A percentile compares a stretch with the other conserved stretches of the same genome.
Conservation (phyloP, 1,140 invertebrate species). For the Plectrocnemia conspersa region DNA sequence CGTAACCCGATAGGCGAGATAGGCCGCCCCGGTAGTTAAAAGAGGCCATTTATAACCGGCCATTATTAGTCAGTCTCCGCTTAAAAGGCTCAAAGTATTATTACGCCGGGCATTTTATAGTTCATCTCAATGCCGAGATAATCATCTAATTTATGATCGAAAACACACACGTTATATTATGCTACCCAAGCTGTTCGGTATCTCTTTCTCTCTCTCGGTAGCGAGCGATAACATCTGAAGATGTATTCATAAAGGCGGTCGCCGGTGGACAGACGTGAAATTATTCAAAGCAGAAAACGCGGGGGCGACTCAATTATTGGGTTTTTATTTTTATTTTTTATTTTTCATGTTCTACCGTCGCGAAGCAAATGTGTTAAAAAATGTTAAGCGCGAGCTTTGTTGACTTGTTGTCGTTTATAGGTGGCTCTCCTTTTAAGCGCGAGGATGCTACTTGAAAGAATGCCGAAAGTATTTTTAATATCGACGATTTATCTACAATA, state of each 20-base stretch:
- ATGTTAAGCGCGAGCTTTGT: no score
- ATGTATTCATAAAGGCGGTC: constrained; percentile 5
- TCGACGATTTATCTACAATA: no score
- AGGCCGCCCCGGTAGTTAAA: constrained; percentile 1
- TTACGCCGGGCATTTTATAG: constrained; percentile 25
- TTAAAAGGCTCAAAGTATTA: constrained; percentile 14
- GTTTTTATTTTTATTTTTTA: no score
- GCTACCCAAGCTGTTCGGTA: no score
- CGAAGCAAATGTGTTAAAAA: no score
- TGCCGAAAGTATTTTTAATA: no score
- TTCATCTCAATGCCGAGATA: constrained; percentile 28
- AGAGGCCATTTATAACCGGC: constrained; percentile 8
- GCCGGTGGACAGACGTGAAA: no score
- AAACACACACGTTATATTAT: constrained; percentile 26
- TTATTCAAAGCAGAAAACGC: neutral
- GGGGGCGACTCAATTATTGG: constrained; percentile 20
- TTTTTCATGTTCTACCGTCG: no score
- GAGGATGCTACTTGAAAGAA: no score
- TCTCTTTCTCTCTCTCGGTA: constrained; percentile 14
- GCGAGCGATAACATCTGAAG: constrained; percentile 16
- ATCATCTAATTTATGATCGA: constrained; percentile 34
- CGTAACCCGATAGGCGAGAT: neutral
- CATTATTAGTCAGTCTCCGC: constrained; percentile 4
- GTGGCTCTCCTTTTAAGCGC: no score
- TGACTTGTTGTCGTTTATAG: no score